Percentiles rank a stretch among this genome's conserved stretches.
These are phyloP conservation scores for Poeciliopsis prolifica DNA, from an alignment of 2,113 vertebrate species.

Conservation along the genomic window DNA sequence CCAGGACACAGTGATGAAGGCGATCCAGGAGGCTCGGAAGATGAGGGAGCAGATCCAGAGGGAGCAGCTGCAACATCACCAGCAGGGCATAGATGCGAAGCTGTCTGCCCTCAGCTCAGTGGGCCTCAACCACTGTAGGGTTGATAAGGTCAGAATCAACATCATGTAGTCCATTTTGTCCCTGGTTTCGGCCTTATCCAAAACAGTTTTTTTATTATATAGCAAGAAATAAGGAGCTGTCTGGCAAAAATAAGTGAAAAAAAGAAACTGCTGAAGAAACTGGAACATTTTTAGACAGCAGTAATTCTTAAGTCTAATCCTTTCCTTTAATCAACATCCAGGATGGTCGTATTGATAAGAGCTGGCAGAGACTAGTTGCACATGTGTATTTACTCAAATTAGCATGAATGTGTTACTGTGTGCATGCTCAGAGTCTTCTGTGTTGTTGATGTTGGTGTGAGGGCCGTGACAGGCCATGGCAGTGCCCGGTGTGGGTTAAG, in stretches of 20 bases:
- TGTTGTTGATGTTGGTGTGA: conserved; percentile 69
- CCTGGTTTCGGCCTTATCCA: conserved; percentile 23
- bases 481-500: conserved; percentile 76
- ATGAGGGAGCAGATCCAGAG: conserved; percentile 98
- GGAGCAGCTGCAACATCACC: conserved; percentile 90
- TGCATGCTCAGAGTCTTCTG: conserved; percentile 38
- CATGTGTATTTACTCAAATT: conserved; percentile 59
- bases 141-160: conserved; percentile 88
- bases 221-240: conserved; percentile 22
- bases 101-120: conserved; percentile 89
- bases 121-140: conserved; percentile 95
- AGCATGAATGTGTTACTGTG: conserved; percentile 54
- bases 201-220: conserved; percentile 28
- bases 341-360: conserved; percentile 73
- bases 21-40: conserved; percentile 98
- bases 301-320: conserved; percentile 64
- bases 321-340: conserved; percentile 78
- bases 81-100: conserved; percentile 92
- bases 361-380: conserved; percentile 54
- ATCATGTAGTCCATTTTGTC: conserved; percentile 11
- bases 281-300: conserved; percentile 66
- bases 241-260: conserved; percentile 2
- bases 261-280: conserved; percentile 64
- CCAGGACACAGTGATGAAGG: conserved; percentile 99
- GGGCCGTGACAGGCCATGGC: conserved; percentile 73